A percentile compares a stretch with the other conserved stretches of the same genome.
Evolutionary conservation across 2,113 vertebrate genomes (phyloP).

Genomic region (Phalacrocorax carbo): DNA sequence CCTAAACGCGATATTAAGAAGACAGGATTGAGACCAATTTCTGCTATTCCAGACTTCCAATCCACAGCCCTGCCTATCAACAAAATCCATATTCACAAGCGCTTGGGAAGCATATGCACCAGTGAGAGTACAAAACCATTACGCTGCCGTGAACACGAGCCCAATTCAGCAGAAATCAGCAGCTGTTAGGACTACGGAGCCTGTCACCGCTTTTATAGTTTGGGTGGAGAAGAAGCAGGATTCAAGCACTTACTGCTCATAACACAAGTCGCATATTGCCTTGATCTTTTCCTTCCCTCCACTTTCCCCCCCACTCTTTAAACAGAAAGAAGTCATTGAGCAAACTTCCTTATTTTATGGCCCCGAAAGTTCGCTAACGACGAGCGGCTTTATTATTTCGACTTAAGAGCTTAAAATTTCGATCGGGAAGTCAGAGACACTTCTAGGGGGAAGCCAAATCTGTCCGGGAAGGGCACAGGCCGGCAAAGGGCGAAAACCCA

Average conservation of each 20-base stretch:
- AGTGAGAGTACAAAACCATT: constrained; percentile 10
- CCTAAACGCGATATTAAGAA: neutral
- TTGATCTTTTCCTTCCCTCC: constrained; percentile 45
- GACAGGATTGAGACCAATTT: neutral
- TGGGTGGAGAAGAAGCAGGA: constrained; percentile 52
- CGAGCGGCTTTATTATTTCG: constrained; percentile 54
- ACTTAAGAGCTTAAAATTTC: constrained; percentile 8
- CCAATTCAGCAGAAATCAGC: constrained; percentile 54
- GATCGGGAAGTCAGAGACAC: constrained; percentile 8
- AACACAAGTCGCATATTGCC: constrained; percentile 60
- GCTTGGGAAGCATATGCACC: neutral
- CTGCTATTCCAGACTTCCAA: neutral
- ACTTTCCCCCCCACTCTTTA: neutral
- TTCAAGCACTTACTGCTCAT: constrained; percentile 50
- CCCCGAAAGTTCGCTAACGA: constrained; percentile 32
- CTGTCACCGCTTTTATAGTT: constrained; percentile 56
- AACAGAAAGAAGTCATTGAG: constrained; percentile 62
- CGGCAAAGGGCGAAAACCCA: neutral
- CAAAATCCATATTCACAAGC: neutral
- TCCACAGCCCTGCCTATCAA: neutral
- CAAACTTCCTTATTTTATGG: constrained; percentile 60
- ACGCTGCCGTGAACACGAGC: constrained; percentile 11
- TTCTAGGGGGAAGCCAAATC: neutral
- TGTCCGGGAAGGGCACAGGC: neutral
- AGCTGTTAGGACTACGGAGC: constrained; percentile 36